phyloP scores from a whole-genome alignment of 2,888 invertebrate genomes.

The Empis livida region DNA sequence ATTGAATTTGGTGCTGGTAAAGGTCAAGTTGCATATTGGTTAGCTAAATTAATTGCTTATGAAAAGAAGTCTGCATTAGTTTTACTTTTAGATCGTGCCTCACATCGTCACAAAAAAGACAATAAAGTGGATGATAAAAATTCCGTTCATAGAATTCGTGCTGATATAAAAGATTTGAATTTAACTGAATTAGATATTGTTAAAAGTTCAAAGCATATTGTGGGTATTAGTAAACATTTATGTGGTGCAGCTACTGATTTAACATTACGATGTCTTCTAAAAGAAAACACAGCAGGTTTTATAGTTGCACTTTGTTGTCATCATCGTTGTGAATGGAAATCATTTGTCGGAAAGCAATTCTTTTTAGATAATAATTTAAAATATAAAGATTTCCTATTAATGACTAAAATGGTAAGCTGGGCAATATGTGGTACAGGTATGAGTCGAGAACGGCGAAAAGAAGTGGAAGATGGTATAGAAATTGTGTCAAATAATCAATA shows the following conservation, averaged over 20 bases:
- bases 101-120: slow-evolving; percentile 70
- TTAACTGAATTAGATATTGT: slow-evolving; percentile 41
- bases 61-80: slow-evolving; percentile 41
- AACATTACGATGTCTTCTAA: slow-evolving; percentile 51
- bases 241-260: slow-evolving; percentile 82
- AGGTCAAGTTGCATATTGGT: slow-evolving; percentile 70
- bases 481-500: slow-evolving; percentile 12
- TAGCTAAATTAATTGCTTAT: slow-evolving; percentile 44
- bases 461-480: slow-evolving; percentile 16
- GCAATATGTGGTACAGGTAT: slow-evolving; percentile 67
- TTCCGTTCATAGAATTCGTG: slow-evolving; percentile 51
- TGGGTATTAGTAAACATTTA: slow-evolving; percentile 77
- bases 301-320: slow-evolving; percentile 84
- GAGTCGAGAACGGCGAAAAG: slow-evolving; percentile 38
- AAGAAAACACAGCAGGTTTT: slow-evolving; percentile 41
- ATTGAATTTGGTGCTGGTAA: slow-evolving; percentile 87
- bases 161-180: slow-evolving; percentile 68
- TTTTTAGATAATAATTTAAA: slow-evolving; percentile 43
- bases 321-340: slow-evolving; percentile 63
- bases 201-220: slow-evolving; percentile 39
- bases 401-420: slow-evolving; percentile 79
- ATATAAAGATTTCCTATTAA: slow-evolving; percentile 53
- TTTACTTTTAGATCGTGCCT: slow-evolving; percentile 64
- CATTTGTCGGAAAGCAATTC: slow-evolving; percentile 55
- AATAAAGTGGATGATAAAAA: slow-evolving; percentile 42